phyloP scores from a whole-genome alignment of 2,113 vertebrate species.

The Neolamprologus variostigma region DNA sequence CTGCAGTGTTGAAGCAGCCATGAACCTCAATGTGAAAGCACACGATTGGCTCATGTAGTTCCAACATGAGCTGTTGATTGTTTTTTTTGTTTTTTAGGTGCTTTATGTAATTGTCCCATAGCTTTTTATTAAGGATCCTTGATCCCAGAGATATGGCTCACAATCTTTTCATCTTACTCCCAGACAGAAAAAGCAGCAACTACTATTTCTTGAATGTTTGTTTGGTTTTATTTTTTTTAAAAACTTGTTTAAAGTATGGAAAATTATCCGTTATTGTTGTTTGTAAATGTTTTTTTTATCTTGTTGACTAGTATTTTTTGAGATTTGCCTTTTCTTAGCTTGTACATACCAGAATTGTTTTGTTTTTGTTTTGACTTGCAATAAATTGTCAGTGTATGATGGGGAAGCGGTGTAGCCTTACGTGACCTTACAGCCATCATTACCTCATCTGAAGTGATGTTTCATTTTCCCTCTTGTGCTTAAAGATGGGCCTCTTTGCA shows the following conservation, averaged over 20 bases:
- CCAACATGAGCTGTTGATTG: neutral
- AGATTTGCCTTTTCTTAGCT: neutral
- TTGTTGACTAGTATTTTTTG: neutral
- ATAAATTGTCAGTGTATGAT: neutral
- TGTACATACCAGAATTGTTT: conserved; percentile 21
- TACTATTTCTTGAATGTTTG: neutral
- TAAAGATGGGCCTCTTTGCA: neutral
- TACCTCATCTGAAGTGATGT: neutral
- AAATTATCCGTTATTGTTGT: neutral
- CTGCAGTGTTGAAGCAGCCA: neutral
- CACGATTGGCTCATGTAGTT: neutral
- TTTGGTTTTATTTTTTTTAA: neutral
- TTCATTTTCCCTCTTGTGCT: neutral
- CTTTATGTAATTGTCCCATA: neutral
- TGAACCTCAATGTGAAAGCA: neutral
- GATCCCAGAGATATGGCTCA: neutral
- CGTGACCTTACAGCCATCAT: neutral
- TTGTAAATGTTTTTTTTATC: neutral
- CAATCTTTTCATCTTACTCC: neutral
- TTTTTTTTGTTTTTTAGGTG: neutral
- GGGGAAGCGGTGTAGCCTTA: neutral
- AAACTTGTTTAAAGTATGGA: neutral
- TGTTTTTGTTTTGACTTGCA: conserved; percentile 12
- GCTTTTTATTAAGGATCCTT: neutral
- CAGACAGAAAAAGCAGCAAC: neutral